Evolutionary conservation across 2,113 vertebrate genomes (phyloP).

Genomic region (Okapia johnstoni): DNA sequence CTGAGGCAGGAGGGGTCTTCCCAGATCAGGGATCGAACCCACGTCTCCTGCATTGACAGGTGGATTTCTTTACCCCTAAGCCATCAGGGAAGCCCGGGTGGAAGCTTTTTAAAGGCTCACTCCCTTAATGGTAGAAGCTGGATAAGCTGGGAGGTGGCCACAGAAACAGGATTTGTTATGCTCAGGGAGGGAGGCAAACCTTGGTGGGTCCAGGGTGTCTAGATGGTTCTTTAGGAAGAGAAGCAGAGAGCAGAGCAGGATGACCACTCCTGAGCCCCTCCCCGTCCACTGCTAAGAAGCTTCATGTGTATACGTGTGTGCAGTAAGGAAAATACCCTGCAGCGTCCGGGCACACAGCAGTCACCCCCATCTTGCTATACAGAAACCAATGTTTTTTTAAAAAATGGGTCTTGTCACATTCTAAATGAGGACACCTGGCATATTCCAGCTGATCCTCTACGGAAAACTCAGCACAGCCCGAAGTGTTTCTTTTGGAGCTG

Average conservation of each 20-base stretch:
- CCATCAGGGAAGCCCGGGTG: background rate
- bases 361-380: background rate
- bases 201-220: background rate
- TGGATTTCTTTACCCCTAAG: background rate
- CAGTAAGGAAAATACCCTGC: background rate
- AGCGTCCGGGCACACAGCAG: too few relatives aligned
- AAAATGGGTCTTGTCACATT: background rate
- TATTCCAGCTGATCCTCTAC: background rate
- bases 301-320: fast-evolving
- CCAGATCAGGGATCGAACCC: background rate
- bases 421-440: background rate
- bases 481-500: background rate
- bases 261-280: background rate
- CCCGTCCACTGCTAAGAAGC: background rate
- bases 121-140: background rate
- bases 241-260: background rate
- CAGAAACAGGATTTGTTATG: background rate
- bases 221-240: background rate
- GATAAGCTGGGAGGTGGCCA: background rate
- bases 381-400: background rate
- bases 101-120: background rate
- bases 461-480: background rate
- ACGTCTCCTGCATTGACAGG: background rate
- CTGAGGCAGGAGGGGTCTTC: background rate
- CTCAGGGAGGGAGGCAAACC: background rate